Base-by-base conservation (phyloP, 2,113 vertebrate species). In the Engystomops pustulosus region DNA sequence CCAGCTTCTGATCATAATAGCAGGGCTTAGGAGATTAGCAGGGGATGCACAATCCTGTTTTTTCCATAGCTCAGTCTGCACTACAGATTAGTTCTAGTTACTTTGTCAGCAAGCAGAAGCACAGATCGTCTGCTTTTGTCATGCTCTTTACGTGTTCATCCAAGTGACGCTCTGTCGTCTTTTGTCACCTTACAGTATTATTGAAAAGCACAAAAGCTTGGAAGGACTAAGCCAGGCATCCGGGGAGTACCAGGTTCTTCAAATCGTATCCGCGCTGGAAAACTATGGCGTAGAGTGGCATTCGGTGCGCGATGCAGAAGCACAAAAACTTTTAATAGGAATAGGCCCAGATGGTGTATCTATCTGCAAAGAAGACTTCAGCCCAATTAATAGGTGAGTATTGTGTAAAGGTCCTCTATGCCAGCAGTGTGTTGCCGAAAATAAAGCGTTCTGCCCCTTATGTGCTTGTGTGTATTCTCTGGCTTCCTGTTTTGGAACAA, bases 201-300 rank as follows among this genome's bases (percentile, higher is more conserved):
- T 95, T 68, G 88, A 94, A 70, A 95, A 95, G 89, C 98, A 99
- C 92, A 96, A 96, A 89, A 95, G 93, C 38, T 87, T 99, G 65
- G 96, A 97, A 86, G 97, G 97, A 10, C 77, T 93, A 79, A 95
- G 94, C 88, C 96, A 94, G 87, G 93, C 92, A 32, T 96, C 96
- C 0, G 97, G 95, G 60, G 97, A 99, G 84, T 99, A 99, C 83
- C 97, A 98, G 86, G 93, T 96, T 79, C 93, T 99, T 69, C 98
- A 99, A 93, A 94, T 97, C 58, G 93, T 95, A 34, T 97, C 98
- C 0, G 90, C 94, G 0, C 90, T 98, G 89, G 96, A 98, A 86
- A 97, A 98, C 87, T 99, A 99, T 2, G 98, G 98, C 0, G 94
- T 98, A 20, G 98, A 99, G 87, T 99, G 98, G 98, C 98, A 99